A percentile compares a stretch with the other conserved stretches of the same genome.
Conservation (phyloP, 2,888 invertebrate species). For the Uropetala carovei region DNA sequence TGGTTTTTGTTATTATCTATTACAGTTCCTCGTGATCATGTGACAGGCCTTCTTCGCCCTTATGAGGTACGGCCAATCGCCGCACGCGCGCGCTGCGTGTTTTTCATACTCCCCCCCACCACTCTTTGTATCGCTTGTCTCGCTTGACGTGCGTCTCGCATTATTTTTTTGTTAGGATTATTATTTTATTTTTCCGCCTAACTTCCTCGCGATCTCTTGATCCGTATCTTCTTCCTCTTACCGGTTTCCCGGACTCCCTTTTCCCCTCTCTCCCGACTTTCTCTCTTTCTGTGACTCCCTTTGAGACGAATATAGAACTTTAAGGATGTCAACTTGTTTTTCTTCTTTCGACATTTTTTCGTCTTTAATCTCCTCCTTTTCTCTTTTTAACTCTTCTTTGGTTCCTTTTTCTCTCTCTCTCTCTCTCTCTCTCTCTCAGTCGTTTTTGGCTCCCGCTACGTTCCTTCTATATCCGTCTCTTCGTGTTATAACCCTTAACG, state of each 20-base stretch:
- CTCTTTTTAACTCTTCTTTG: too few relatives aligned
- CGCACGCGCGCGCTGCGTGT: too few relatives aligned
- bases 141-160: background rate
- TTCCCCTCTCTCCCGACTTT: background rate
- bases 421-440: too few relatives aligned
- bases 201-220: background rate
- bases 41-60: background rate
- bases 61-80: too few relatives aligned
- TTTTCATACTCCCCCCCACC: background rate
- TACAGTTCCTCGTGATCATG: background rate
- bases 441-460: too few relatives aligned
- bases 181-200: background rate
- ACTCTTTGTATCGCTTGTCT: background rate
- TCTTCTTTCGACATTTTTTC: background rate
- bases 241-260: background rate
- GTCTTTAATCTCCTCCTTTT: background rate
- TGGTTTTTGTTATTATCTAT: background rate
- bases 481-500: too few relatives aligned
- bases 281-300: background rate
- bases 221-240: background rate
- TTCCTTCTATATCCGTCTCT: too few relatives aligned
- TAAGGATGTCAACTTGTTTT: conserved; percentile 6
- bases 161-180: background rate
- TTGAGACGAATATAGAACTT: background rate
- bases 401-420: background rate